Conservation (phyloP, 2,113 vertebrate species). For the Parus major region DNA sequence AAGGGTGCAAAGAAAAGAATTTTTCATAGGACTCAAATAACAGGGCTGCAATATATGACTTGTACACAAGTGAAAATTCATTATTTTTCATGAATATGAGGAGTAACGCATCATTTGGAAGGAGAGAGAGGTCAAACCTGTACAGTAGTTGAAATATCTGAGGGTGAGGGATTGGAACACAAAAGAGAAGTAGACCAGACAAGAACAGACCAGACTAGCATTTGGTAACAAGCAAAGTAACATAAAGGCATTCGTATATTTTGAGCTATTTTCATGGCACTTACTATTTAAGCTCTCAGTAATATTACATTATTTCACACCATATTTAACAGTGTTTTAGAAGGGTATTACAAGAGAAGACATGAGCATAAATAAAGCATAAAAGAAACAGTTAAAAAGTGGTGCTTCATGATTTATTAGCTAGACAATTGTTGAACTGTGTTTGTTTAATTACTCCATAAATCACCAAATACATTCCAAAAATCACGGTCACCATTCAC, state of each 20-base stretch:
- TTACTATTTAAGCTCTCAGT: not conserved
- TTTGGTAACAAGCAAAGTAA: not conserved
- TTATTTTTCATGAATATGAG: not conserved
- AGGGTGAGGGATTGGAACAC: not conserved
- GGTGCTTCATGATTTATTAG: not conserved
- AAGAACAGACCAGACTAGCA: not conserved
- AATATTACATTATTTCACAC: not conserved
- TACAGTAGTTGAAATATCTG: not conserved
- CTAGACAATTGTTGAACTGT: not conserved
- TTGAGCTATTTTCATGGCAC: not conserved
- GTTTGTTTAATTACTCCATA: not conserved
- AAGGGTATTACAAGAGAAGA: not conserved
- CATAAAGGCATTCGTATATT: not conserved
- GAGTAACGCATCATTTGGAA: not conserved
- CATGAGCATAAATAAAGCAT: not conserved
- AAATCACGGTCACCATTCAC: not conserved
- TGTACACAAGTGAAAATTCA: conserved; percentile 23
- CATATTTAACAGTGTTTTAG: not conserved
- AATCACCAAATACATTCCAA: not conserved
- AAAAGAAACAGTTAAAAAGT: not conserved
- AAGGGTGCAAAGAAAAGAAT: conserved; percentile 1
- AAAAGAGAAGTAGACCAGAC: not conserved
- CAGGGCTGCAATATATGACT: not conserved
- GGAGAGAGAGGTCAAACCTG: not conserved
- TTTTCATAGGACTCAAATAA: conserved; percentile 33